A percentile compares a stretch with the other conserved stretches of the same genome.
Conservation (phyloP, 2,888 invertebrate species). For the Zygaena filipendulae region DNA sequence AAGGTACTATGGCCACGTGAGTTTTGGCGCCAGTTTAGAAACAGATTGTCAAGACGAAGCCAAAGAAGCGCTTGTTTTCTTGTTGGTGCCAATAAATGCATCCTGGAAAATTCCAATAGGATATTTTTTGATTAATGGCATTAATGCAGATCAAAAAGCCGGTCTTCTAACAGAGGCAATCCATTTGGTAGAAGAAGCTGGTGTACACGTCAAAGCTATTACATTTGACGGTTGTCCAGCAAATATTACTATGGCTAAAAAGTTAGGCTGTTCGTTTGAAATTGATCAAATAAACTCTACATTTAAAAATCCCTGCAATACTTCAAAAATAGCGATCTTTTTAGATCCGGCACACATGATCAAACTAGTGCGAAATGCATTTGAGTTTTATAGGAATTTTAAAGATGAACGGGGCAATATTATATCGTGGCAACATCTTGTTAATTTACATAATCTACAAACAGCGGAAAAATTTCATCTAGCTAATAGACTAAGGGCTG, state of each 20-base stretch:
- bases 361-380: conserved; percentile 4
- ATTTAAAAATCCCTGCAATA: conserved; percentile 2
- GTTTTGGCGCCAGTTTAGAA: conserved; percentile 5
- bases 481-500: no score
- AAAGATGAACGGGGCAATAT: no score
- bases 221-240: conserved; percentile 10
- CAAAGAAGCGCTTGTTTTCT: conserved; percentile 13
- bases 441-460: conserved; percentile 1
- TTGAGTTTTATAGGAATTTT: not conserved
- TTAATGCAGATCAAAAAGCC: conserved; percentile 12
- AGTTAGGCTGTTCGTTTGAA: conserved; percentile 2
- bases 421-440: no score
- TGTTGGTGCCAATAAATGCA: conserved; percentile 12
- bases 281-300: conserved; percentile 1
- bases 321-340: not conserved
- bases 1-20: conserved; percentile 6
- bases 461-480: no score
- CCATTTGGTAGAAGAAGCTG: conserved; percentile 4
- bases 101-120: conserved; percentile 14
- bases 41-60: conserved; percentile 3
- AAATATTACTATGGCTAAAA: conserved; percentile 7
- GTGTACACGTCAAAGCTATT: conserved; percentile 6
- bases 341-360: conserved; percentile 2
- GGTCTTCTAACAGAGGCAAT: conserved; percentile 7
- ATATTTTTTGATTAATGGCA: conserved; percentile 13